Evolutionary conservation across 2,888 invertebrate species (phyloP), one percentile per base, ranked within the genome.

Genomic region (Alloplasta piceator): DNA sequence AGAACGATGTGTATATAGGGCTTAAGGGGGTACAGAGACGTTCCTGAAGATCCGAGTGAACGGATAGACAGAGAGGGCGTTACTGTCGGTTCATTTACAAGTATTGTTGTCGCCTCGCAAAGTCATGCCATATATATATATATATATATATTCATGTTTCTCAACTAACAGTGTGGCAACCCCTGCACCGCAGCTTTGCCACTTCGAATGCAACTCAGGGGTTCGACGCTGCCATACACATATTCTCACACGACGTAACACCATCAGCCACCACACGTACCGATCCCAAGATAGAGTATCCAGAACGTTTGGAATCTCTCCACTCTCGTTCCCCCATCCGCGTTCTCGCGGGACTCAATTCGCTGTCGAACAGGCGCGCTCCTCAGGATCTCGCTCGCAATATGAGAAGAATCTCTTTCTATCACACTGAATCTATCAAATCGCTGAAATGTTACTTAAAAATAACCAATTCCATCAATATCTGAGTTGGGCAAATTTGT

Each of bases 1-100:
- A 48, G 39, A 70, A 70, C 26, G 36, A 58, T 70, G 70, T 38
- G 68, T 56, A 46, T 36, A 36, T 43, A 56, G 43, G 43, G 12
- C 56, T 43, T 43, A 43, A 56, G 56, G 36, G 14, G 7, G 12
- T 26, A 48, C 56, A 85, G 85, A 84, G 86, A 87, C 86, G 82
- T 84, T 79, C 85, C 78, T 85, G 86, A 88, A 89, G 88, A 89
- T 83, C 82, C 77, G 68, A 66, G 60, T 46, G 52, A 80, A 68
- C 58, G 68, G 80, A 82, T 67, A 78, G 75, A 76, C 60, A 72
- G 79, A 73, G 68, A 56, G 41, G 55, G 89, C 86, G 86, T 87
- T 86, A 89, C 85, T 87, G 86, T 83, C 84, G 89, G 89, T 90
- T 91, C 90, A 90, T 90, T 90, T 90, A 88, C 89, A 86, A 85